These are phyloP conservation scores for Peromyscus melanophrys DNA, from an alignment of 2,797 vertebrate genomes.

Conservation along the genomic window DNA sequence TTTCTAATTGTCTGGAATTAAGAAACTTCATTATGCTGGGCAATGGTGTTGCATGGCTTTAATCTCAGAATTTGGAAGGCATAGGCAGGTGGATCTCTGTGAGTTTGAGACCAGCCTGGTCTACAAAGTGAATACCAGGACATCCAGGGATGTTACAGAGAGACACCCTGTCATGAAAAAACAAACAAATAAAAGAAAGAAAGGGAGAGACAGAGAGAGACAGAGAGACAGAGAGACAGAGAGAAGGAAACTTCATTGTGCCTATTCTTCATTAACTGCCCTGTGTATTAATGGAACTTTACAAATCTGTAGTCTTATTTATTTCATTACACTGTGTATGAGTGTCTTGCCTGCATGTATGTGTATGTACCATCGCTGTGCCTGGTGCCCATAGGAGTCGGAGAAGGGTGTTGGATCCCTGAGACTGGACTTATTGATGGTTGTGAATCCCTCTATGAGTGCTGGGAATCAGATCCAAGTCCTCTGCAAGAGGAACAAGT, in stretches of 20 bases:
- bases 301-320: not conserved
- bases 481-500: not conserved
- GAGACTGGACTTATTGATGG: not conserved
- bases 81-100: no score
- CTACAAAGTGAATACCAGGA: no score
- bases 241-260: not conserved
- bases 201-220: no score
- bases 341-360: not conserved
- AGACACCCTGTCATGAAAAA: no score
- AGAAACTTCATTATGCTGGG: no score
- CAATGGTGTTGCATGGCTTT: no score
- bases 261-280: not conserved
- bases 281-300: not conserved
- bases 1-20: no score
- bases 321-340: not conserved
- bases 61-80: no score
- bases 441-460: not conserved
- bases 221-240: no score
- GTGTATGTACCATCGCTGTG: not conserved
- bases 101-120: no score
- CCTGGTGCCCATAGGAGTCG: not conserved
- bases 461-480: not conserved
- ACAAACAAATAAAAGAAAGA: no score
- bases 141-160: no score
- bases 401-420: not conserved